A percentile compares a stretch with the other conserved stretches of the same genome.
These are phyloP conservation scores for Anguilla japonica DNA, from an alignment of 2,113 vertebrate genomes.

Conservation along the genomic window DNA sequence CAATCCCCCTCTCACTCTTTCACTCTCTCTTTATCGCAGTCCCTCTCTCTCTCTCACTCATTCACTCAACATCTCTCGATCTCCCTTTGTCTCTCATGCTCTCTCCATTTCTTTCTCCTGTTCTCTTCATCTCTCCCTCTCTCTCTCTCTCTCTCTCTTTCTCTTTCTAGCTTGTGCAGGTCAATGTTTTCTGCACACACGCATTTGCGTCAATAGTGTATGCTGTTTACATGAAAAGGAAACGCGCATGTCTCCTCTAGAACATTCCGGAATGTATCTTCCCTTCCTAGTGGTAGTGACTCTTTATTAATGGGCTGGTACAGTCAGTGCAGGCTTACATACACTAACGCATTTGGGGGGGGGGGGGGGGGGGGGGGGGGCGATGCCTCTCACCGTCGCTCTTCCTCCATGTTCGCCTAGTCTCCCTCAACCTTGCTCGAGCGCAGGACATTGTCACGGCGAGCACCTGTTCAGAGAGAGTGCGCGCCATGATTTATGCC, in stretches of 20 bases:
- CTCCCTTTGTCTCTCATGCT: neutral
- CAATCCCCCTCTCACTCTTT: too few relatives aligned
- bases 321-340: neutral
- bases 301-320: too few relatives aligned
- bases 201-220: neutral
- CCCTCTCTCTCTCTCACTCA: neutral
- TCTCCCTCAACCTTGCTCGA: neutral
- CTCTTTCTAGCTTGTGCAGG: neutral
- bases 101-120: neutral
- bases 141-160: neutral
- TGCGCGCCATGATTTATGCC: slow-evolving; percentile 46
- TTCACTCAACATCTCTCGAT: too few relatives aligned
- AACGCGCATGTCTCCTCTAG: neutral
- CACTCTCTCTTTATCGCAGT: too few relatives aligned
- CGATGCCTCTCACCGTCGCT: neutral
- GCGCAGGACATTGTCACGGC: slow-evolving; percentile 1
- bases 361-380: too few relatives aligned
- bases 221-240: too few relatives aligned
- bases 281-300: neutral
- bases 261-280: neutral
- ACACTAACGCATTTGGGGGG: neutral
- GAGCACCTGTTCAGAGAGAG: slow-evolving; percentile 28
- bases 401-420: neutral
- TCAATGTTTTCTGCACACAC: neutral
- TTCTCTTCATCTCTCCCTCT: too few relatives aligned